These are phyloP conservation scores for Trogon melanurus DNA, from an alignment of 2,113 vertebrate species.

Conservation along the genomic window DNA sequence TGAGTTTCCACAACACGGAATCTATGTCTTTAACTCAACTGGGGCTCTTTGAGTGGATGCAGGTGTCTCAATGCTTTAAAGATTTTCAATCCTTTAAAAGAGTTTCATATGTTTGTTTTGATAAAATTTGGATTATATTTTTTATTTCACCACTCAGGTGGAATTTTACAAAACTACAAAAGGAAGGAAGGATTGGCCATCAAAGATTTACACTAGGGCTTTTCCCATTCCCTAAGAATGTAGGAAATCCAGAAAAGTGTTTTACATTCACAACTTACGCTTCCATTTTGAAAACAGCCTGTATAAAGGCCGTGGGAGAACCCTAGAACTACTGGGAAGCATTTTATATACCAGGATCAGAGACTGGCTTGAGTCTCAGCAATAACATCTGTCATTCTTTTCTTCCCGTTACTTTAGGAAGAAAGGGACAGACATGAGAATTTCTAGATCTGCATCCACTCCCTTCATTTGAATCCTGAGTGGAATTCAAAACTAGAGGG, in stretches of 20 bases:
- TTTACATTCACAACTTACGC: neutral
- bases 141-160: neutral
- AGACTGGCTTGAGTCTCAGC: neutral
- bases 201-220: neutral
- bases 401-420: neutral
- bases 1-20: neutral
- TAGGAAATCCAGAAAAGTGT: neutral
- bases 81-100: neutral
- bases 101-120: neutral
- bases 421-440: neutral
- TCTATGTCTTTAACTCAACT: neutral
- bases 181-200: neutral
- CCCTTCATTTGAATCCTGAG: neutral
- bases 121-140: neutral
- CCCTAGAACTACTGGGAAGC: neutral
- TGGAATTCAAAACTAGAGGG: neutral
- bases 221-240: neutral
- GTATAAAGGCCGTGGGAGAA: neutral
- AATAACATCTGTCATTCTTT: neutral
- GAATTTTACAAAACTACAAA: neutral
- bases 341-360: neutral
- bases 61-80: neutral
- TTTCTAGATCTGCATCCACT: neutral
- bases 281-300: neutral
- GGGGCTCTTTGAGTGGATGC: neutral